phyloP scores from a whole-genome alignment of 2,797 vertebrate genomes.

The Semotilus atromaculatus region DNA sequence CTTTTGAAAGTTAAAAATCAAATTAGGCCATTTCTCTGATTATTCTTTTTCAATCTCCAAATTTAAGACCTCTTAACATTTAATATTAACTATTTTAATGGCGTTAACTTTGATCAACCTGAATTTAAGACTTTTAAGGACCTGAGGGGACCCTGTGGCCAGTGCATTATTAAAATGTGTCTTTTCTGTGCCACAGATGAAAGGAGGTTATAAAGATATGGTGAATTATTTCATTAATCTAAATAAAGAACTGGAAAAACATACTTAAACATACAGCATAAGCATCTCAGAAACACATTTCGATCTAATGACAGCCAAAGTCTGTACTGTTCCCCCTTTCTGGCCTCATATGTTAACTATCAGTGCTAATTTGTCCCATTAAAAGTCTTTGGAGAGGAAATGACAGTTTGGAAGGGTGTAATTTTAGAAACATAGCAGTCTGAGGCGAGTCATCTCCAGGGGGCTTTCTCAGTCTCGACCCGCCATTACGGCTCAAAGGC shows the following conservation, averaged over 20 bases:
- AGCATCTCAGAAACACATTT: constrained; percentile 35
- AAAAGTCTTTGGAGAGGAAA: constrained; percentile 83
- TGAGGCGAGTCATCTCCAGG: constrained; percentile 67
- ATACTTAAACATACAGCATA: constrained; percentile 5
- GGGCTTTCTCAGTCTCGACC: constrained; percentile 64
- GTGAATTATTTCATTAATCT: background rate
- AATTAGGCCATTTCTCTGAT: background rate
- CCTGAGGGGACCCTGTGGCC: too few species aligned
- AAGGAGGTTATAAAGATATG: background rate
- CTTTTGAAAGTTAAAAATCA: background rate
- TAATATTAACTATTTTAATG: background rate
- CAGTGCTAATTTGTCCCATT: constrained; percentile 81
- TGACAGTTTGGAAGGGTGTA: constrained; percentile 82
- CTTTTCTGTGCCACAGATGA: too few species aligned
- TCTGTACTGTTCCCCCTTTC: constrained; percentile 56
- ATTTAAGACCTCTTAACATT: background rate
- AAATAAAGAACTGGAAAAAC: constrained; percentile 6
- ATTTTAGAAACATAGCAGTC: constrained; percentile 81
- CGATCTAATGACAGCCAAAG: constrained; percentile 13
- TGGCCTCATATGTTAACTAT: constrained; percentile 81
- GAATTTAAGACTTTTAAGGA: background rate
- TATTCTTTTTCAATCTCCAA: background rate
- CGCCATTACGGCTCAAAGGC: constrained; percentile 52
- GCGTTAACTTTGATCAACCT: background rate
- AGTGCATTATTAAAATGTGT: background rate